Evolutionary conservation across 2,888 invertebrate species (phyloP), one percentile per base, ranked within the genome.

Genomic region (Netelia inedita): DNA sequence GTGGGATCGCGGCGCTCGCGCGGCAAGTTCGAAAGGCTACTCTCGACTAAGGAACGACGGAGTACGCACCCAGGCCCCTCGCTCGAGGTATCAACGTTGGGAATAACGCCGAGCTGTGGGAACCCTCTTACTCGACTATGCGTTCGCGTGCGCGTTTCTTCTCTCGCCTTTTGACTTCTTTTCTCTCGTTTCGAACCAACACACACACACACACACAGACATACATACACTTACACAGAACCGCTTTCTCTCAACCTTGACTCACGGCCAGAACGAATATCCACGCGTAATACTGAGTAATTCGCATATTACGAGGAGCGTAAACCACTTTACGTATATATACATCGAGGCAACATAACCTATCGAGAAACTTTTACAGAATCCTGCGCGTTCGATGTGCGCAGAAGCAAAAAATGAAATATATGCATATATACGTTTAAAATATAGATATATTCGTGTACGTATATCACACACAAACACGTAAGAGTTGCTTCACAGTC

Each of bases 11-110:
- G 66, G 35, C 76, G 76, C 59, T 82, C 82, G 59, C 46, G 87
- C 55, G 86, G 85, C 84, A 86, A 82, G 86, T 82, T 86, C 87
- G 85, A 90, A 89, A 89, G 75, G 85, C 86, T 83, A 69, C 78
- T 76, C 28, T 28, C 28, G 28, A 5, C 28, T 28, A 28, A 28
- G 28, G 28, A 28, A 28, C 28, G 28, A 28, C 28, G 28, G 5
- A 28, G 5, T 28, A 28, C 28, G 5, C 28, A 28, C 28, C 5
- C 28, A 5, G 28, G n/a, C n/a, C 5, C 28, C 5, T 28, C 28
- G 3, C 28, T 28, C 28, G 28, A 5, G 5, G 28, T 28, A 28
- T 28, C 0, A 2, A 28, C 28, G 28, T 28, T 28, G 28, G 28
- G 28, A 28, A 28, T 28, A 28, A 28, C 28, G 28, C 5, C 28